Conservation (phyloP, 2,113 vertebrate genomes). For the Propithecus coquereli region DNA sequence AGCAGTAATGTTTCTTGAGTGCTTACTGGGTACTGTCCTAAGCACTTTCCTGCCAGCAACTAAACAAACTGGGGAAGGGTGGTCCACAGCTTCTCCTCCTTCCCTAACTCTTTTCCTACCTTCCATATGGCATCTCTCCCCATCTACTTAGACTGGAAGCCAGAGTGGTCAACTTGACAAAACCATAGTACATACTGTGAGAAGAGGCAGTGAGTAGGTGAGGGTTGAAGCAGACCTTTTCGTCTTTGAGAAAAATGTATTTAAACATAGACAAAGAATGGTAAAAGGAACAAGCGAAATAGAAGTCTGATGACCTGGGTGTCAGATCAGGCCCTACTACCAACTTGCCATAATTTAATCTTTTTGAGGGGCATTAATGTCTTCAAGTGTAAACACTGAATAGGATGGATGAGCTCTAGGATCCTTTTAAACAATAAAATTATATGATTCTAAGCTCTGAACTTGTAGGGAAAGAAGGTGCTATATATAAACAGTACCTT, state of each 20-base stretch:
- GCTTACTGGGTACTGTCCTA: neutral
- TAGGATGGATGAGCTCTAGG: neutral
- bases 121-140: neutral
- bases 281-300: neutral
- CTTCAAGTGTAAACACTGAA: neutral
- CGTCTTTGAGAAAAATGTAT: neutral
- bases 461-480: neutral
- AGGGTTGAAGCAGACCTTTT: neutral
- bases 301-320: neutral
- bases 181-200: neutral
- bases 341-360: neutral
- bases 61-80: neutral
- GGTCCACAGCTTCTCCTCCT: neutral
- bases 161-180: neutral
- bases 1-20: neutral
- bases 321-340: neutral
- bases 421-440: neutral
- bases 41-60: neutral
- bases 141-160: neutral
- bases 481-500: neutral
- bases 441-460: neutral
- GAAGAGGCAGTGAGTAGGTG: neutral
- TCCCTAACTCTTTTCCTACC: neutral
- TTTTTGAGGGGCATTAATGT: neutral
- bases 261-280: constrained; percentile 11